Evolutionary conservation across 2,113 vertebrate genomes (phyloP).

Genomic region (Lichenostomus cassidix): DNA sequence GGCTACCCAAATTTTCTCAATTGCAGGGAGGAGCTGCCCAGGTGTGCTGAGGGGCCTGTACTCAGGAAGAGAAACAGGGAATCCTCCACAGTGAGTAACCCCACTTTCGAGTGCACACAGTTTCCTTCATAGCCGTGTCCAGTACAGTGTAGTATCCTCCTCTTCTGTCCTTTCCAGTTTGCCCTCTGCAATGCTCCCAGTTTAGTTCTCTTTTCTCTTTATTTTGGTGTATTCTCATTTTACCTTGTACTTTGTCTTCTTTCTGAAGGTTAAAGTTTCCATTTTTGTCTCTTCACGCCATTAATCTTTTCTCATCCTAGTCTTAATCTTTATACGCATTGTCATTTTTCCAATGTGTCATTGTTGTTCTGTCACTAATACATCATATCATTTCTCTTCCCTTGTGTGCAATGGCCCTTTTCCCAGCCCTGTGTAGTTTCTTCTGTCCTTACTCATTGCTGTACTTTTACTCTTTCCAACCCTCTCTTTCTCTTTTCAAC

Average conservation of each 20-base stretch:
- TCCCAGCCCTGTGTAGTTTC: constrained; percentile 9
- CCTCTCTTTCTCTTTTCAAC: neutral
- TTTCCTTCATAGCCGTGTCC: constrained; percentile 61
- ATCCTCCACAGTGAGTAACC: constrained; percentile 79
- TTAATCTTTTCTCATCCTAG: neutral
- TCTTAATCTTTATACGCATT: neutral
- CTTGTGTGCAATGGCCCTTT: constrained; percentile 1
- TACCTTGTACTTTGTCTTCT: constrained; percentile 15
- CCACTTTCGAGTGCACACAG: constrained; percentile 71
- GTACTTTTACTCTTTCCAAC: neutral
- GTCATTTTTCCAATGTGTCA: constrained; percentile 4
- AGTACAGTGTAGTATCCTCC: constrained; percentile 61
- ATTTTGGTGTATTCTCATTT: neutral
- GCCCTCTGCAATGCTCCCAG: constrained; percentile 55
- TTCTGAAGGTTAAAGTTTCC: constrained; percentile 18
- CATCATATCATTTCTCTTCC: neutral
- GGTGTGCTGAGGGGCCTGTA: constrained; percentile 78
- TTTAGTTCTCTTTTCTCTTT: constrained; percentile 43
- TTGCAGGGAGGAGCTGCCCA: constrained; percentile 78
- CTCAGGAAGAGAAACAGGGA: constrained; percentile 80
- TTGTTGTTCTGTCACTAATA: constrained; percentile 8
- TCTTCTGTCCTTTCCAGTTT: constrained; percentile 62
- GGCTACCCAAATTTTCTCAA: constrained; percentile 79
- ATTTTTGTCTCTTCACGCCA: constrained; percentile 4
- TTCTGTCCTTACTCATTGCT: constrained; percentile 15